Evolutionary conservation across 2,797 vertebrate genomes (phyloP).

Genomic region (Hypotaenidia philippensis): DNA sequence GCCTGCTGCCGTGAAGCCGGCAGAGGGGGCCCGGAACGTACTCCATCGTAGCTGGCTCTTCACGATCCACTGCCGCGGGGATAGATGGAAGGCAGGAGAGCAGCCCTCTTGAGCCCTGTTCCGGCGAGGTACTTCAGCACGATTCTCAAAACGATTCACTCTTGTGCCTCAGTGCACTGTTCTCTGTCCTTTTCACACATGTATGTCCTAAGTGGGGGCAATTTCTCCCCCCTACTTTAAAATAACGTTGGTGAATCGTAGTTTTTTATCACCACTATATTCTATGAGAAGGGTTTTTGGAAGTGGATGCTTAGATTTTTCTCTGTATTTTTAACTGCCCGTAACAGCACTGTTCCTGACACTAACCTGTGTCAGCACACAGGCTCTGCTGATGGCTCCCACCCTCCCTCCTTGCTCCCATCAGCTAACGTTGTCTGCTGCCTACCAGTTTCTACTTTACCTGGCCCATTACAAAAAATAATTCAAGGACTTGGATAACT

Average conservation of each 20-base stretch:
- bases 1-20: constrained; percentile 19
- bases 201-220: background rate
- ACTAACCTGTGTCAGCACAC: accelerated
- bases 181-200: accelerated
- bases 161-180: background rate
- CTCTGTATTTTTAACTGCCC: background rate
- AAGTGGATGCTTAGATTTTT: background rate
- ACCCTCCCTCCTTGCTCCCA: background rate
- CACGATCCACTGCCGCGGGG: background rate
- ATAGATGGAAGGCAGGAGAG: background rate
- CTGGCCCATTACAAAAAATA: background rate
- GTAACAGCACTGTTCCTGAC: background rate
- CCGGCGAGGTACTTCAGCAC: background rate
- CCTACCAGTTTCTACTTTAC: background rate
- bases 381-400: background rate
- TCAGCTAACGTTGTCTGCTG: background rate
- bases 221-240: background rate
- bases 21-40: constrained; percentile 36
- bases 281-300: background rate
- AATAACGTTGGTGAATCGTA: background rate
- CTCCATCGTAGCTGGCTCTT: background rate
- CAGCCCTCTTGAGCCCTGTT: background rate
- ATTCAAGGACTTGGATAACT: background rate
- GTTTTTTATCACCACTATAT: background rate
- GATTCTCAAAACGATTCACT: background rate